phyloP scores from a whole-genome alignment of 2,888 invertebrate genomes.

The Autographa gamma region DNA sequence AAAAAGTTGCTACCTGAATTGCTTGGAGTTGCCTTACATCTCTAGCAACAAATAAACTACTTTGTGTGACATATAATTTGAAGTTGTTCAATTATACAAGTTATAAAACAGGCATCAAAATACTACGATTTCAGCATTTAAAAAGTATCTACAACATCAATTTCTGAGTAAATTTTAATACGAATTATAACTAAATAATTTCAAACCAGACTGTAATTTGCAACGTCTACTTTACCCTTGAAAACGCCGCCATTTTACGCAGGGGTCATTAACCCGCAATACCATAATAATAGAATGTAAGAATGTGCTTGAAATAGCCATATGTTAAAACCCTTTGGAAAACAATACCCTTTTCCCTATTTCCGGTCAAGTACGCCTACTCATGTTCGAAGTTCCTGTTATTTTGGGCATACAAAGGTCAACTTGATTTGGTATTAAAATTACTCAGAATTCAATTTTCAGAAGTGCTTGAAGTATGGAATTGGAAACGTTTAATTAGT shows the following conservation, averaged over 20 bases:
- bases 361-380: constrained; percentile 5
- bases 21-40: too few species aligned
- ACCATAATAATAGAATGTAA: not conserved
- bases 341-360: constrained; percentile 7
- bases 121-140: too few species aligned
- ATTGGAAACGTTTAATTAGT: not conserved
- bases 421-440: constrained; percentile 3
- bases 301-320: not conserved
- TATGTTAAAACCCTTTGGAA: constrained; percentile 2
- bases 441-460: not conserved
- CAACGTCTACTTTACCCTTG: not conserved
- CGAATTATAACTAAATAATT: too few species aligned
- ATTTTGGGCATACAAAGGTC: constrained; percentile 6
- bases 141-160: too few species aligned
- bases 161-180: too few species aligned
- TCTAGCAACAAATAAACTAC: too few species aligned
- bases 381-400: constrained; percentile 1
- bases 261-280: not conserved
- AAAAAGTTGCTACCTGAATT: too few species aligned
- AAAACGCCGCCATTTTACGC: not conserved
- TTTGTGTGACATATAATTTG: too few species aligned
- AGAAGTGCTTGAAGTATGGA: not conserved
- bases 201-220: too few species aligned
- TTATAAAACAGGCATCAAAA: too few species aligned
- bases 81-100: too few species aligned